phyloP scores from a whole-genome alignment of 2,888 invertebrate species.

The Phymatocera aterrima region DNA sequence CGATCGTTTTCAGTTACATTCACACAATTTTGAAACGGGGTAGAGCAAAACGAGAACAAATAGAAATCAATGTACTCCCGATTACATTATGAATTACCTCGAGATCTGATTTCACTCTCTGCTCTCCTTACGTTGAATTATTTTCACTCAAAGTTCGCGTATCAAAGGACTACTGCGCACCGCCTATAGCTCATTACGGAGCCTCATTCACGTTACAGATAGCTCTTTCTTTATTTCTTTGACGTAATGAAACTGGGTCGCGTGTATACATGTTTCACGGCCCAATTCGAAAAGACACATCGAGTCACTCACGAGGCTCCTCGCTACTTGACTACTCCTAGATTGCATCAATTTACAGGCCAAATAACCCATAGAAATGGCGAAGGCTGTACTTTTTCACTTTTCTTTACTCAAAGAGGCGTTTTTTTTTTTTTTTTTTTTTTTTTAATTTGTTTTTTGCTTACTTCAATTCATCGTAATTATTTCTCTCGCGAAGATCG shows the following conservation, averaged over 20 bases:
- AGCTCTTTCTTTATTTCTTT: constrained; percentile 67
- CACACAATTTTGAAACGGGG: too few relatives aligned
- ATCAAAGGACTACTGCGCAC: not conserved
- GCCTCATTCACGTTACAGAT: constrained; percentile 60
- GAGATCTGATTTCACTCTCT: not conserved
- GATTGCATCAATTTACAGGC: constrained; percentile 47
- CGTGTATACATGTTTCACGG: constrained; percentile 61
- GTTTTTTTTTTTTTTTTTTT: constrained; percentile 45
- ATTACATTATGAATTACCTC: not conserved
- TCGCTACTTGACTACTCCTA: constrained; percentile 15
- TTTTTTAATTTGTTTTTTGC: not conserved
- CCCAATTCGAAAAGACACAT: constrained; percentile 70
- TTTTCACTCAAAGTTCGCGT: not conserved
- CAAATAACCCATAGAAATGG: constrained; percentile 42
- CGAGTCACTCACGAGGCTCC: constrained; percentile 43
- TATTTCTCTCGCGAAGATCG: too few relatives aligned
- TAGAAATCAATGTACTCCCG: too few relatives aligned
- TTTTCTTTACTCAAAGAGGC: too few relatives aligned
- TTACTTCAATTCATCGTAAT: not conserved
- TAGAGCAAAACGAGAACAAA: too few relatives aligned
- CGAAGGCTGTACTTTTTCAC: constrained; percentile 5
- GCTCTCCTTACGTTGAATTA: not conserved
- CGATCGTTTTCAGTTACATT: too few relatives aligned
- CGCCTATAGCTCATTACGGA: not conserved
- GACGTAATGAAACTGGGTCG: constrained; percentile 65